Evolutionary conservation across 2,797 vertebrate species (phyloP).

Genomic region (Siniperca obscura): DNA sequence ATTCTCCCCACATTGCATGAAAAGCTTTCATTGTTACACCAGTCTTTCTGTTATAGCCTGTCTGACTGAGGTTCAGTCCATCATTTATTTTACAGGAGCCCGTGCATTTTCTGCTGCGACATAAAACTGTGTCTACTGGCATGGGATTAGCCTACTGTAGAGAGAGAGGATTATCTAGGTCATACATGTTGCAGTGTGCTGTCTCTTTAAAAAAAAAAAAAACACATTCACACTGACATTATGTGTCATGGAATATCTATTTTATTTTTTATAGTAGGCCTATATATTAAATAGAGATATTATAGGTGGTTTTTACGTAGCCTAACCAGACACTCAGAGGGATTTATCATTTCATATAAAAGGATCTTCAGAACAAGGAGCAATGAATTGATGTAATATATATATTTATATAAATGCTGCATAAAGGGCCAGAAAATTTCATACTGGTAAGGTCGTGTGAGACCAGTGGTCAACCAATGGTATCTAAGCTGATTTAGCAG

Average conservation of each 20-base stretch:
- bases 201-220: conserved; percentile 52
- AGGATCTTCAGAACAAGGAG: background rate
- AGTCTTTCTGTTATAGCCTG: background rate
- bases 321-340: background rate
- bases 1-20: background rate
- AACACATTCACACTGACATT: background rate
- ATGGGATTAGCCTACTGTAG: conserved; percentile 51
- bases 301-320: background rate
- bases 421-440: background rate
- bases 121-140: conserved; percentile 42
- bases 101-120: conserved; percentile 51
- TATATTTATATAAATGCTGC: background rate
- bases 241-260: background rate
- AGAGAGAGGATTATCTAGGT: conserved; percentile 70
- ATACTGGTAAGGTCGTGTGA: background rate
- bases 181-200: conserved; percentile 58
- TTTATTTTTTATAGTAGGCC: background rate
- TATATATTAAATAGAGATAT: background rate
- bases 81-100: conserved; percentile 11
- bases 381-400: conserved; percentile 4
- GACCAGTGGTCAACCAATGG: background rate
- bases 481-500: conserved; percentile 38
- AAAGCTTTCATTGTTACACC: background rate
- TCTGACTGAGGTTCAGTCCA: background rate
- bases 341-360: background rate